A percentile compares a stretch with the other conserved stretches of the same genome.
These are phyloP conservation scores for Cyclophora albipunctata DNA, from an alignment of 2,888 invertebrate species.

Conservation along the genomic window DNA sequence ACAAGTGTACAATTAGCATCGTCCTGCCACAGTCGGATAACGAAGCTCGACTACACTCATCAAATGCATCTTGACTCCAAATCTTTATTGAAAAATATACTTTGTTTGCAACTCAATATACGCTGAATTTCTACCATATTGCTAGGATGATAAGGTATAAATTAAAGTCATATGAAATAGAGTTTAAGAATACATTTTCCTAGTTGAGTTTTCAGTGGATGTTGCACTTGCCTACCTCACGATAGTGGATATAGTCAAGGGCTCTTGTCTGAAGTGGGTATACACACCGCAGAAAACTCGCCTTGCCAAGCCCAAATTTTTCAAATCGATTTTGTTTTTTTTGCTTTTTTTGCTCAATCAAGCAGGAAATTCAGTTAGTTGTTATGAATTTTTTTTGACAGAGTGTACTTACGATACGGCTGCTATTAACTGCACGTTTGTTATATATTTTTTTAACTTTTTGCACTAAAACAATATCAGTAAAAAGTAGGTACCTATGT, in stretches of 20 bases:
- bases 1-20: constrained; percentile 57
- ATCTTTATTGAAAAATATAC: constrained; percentile 30
- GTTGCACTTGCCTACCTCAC: constrained; percentile 42
- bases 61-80: constrained; percentile 48
- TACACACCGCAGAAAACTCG: constrained; percentile 34
- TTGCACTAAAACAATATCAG: too few relatives aligned
- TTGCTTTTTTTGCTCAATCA: neutral
- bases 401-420: too few relatives aligned
- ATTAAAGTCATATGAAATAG: neutral
- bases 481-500: too few relatives aligned
- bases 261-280: constrained; percentile 36
- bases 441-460: too few relatives aligned
- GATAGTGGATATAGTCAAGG: constrained; percentile 45
- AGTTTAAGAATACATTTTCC: constrained; percentile 23
- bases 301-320: constrained; percentile 21
- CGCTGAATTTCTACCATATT: constrained; percentile 12
- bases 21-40: constrained; percentile 49
- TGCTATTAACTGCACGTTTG: too few relatives aligned
- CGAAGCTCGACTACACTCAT: constrained; percentile 55
- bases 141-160: constrained; percentile 2
- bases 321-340: constrained; percentile 8
- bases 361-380: too few relatives aligned
- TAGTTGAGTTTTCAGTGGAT: constrained; percentile 26
- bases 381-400: too few relatives aligned
- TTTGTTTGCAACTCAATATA: neutral